Conservation (phyloP, 2,113 vertebrate genomes). For the Lutjanus erythropterus region DNA sequence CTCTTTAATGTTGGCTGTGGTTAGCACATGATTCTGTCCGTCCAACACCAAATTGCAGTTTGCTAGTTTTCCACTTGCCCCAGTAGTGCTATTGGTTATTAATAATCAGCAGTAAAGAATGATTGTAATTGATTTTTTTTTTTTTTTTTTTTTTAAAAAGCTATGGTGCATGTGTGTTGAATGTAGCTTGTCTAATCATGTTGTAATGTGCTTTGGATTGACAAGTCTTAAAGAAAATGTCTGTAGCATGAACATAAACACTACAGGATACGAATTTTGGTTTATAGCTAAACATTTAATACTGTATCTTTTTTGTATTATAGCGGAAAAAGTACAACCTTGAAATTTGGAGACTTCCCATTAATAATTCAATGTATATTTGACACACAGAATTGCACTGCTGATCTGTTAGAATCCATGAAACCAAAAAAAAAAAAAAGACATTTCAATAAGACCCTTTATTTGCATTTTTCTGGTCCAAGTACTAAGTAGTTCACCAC, state of each 20-base stretch:
- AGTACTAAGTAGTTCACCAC: conserved; percentile 73
- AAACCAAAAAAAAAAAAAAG: conserved; percentile 80
- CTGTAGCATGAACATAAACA: conserved; percentile 73
- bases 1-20: conserved; percentile 46
- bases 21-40: conserved; percentile 57
- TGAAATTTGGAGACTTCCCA: conserved; percentile 56
- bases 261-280: conserved; percentile 56
- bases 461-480: conserved; percentile 61
- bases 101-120: conserved; percentile 60
- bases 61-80: conserved; percentile 64
- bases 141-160: conserved; percentile 33
- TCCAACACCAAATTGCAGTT: conserved; percentile 71
- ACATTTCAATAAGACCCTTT: conserved; percentile 69
- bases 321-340: conserved; percentile 52
- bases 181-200: conserved; percentile 78
- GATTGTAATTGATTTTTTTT: conserved; percentile 69
- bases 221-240: conserved; percentile 66
- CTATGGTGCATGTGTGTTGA: conserved; percentile 81
- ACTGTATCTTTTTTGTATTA: conserved; percentile 60
- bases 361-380: conserved; percentile 47
- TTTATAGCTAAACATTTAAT: conserved; percentile 70
- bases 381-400: conserved; percentile 66
- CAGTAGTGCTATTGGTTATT: conserved; percentile 48
- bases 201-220: conserved; percentile 75
- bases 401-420: conserved; percentile 58